Conservation (phyloP, 2,113 vertebrate species). For the Periophthalmodon schlosseri region DNA sequence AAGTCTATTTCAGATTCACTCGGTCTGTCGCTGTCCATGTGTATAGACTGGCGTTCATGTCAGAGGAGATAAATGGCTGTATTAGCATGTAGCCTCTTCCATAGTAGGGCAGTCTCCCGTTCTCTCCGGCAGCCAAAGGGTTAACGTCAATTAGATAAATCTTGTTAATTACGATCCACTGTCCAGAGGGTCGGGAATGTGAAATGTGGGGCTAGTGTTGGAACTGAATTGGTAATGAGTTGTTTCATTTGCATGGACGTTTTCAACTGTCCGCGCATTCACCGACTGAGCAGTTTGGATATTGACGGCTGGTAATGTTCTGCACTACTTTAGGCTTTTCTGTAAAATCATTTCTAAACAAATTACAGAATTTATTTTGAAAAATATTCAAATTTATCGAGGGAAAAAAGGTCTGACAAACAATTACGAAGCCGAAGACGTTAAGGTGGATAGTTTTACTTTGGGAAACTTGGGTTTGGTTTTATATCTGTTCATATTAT, state of each 20-base stretch:
- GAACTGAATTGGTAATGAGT: background rate
- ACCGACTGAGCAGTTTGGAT: no score
- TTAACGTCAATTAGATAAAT: conserved; percentile 54
- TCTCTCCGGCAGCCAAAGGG: conserved; percentile 25
- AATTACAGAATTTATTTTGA: no score
- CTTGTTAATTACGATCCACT: conserved; percentile 42
- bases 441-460: no score
- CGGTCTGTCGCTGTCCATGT: conserved; percentile 15
- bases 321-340: no score
- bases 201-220: conserved; percentile 8
- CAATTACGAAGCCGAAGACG: no score
- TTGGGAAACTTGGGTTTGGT: no score
- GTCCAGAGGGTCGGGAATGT: conserved; percentile 26
- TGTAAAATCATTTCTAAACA: no score
- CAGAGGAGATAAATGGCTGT: conserved; percentile 43
- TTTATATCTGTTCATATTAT: no score
- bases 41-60: conserved; percentile 23
- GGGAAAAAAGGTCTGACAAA: no score
- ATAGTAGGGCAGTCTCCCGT: conserved; percentile 22
- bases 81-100: conserved; percentile 28
- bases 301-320: no score
- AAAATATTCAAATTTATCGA: no score
- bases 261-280: no score
- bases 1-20: conserved; percentile 47
- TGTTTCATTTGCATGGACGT: background rate